Evolutionary conservation across 2,888 invertebrate genomes (phyloP), one percentile per base, ranked within the genome.

Genomic region (Laothoe populi): DNA sequence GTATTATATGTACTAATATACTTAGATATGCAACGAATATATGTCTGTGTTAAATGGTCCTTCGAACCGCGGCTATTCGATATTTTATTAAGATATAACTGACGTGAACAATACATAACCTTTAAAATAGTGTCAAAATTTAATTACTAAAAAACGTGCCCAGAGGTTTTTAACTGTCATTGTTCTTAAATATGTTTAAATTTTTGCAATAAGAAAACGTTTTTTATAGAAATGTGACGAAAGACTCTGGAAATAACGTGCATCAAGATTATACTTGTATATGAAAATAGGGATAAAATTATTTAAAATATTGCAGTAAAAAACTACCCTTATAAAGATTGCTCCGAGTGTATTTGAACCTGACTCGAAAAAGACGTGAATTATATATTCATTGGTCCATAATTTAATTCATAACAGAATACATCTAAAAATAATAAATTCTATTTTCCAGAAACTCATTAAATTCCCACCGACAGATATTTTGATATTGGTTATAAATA

Each of bases 401-500:
- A 2, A 31, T 31, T 8, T 44, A 5, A 7, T 45, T 19, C 19
- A 0, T 19, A 10, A 45, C 44, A 5, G 19, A 13, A 19, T 19
- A 10, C 24, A 23, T 13, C 2, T 31, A 13, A 49, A 49, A 23
- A 31, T n/a, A 13, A n/a, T 24, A 48, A 48, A 23, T 24, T 13
- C 0, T 23, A 10, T 48, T 16, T 24, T 21, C 11, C 57, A 31
- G 5, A 35, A 19, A 35, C 35, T 4, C 11, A 38, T 8, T 21
- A 38, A 57, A 49, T 57, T 53, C 53, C 62, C 40, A 42, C 62
- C 64, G 61, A 57, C 49, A 60, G n/a, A 31, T 44, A 60, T 31
- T 57, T 58, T 61, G 58, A 61, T 62, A 63, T 62, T 59, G 49
- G 65, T 62, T 63, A 59, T 61, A 19, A 59, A 40, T 65, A 71